Conservation (phyloP, 2,113 vertebrate genomes). For the Aviceda subcristata region DNA sequence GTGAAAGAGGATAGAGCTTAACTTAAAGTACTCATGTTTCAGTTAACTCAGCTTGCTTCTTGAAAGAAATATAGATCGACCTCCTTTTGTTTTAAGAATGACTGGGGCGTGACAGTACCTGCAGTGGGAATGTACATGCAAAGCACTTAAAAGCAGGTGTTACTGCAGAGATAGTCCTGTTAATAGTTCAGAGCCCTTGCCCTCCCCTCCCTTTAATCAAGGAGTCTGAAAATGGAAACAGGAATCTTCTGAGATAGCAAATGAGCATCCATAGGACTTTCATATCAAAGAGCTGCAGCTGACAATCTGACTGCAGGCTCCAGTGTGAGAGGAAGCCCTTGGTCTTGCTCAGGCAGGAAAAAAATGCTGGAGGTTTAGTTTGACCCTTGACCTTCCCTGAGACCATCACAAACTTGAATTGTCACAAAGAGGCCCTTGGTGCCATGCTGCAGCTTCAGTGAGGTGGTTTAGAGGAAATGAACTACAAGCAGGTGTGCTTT, state of each 20-base stretch:
- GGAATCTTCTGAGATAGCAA: not conserved
- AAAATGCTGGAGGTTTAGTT: not conserved
- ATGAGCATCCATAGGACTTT: not conserved
- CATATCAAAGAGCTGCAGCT: not conserved
- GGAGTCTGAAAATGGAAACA: not conserved
- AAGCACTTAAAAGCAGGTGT: not conserved
- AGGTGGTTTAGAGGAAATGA: not conserved
- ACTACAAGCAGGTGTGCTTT: no score
- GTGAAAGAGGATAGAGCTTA: not conserved
- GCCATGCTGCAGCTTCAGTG: not conserved
- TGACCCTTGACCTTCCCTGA: not conserved
- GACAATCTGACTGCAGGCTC: not conserved
- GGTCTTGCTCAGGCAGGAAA: not conserved
- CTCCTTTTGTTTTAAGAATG: not conserved
- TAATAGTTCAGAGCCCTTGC: not conserved
- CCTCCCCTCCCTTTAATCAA: not conserved
- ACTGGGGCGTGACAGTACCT: not conserved
- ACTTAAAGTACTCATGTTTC: not conserved
- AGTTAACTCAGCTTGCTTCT: not conserved
- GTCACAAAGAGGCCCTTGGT: not conserved
- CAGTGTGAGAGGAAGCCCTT: not conserved
- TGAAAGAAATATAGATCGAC: not conserved
- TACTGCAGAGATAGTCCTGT: not conserved
- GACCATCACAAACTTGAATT: not conserved
- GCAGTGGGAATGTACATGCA: no score